Conservation (phyloP, 2,113 vertebrate species). For the Tupaia chinensis region DNA sequence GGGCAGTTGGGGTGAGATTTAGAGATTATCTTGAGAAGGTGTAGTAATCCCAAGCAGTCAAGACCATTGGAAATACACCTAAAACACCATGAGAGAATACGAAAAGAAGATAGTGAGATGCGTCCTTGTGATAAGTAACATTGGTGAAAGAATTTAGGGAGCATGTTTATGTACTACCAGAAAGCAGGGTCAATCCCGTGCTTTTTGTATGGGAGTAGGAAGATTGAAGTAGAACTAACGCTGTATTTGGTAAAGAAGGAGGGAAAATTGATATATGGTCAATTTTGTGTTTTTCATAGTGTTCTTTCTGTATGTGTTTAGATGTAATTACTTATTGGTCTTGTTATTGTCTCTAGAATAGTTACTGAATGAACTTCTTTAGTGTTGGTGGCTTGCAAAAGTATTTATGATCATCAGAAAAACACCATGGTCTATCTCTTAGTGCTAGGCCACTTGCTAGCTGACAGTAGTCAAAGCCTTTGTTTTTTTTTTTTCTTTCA, state of each 20-base stretch:
- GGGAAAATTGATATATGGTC: background rate
- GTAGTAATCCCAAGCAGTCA: background rate
- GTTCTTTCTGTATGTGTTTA: background rate
- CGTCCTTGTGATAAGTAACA: background rate
- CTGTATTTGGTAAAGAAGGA: background rate
- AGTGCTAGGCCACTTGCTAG: background rate
- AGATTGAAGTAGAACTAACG: background rate
- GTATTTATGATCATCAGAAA: background rate
- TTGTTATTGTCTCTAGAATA: background rate
- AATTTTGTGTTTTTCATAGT: background rate
- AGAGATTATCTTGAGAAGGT: background rate
- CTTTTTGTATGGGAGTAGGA: background rate
- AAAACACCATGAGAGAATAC: background rate
- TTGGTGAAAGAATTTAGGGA: background rate
- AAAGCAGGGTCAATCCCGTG: background rate
- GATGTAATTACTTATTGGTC: background rate
- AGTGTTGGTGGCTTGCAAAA: background rate
- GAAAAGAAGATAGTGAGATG: background rate
- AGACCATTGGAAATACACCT: background rate
- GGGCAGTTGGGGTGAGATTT: background rate
- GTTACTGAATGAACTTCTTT: background rate
- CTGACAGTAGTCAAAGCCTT: background rate
- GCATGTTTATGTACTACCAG: background rate
- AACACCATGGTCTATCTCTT: background rate
- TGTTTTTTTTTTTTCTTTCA: background rate